Evolutionary conservation across 2,797 vertebrate species (phyloP), one percentile per base, ranked within the genome.

Genomic region (Todus mexicanus): DNA sequence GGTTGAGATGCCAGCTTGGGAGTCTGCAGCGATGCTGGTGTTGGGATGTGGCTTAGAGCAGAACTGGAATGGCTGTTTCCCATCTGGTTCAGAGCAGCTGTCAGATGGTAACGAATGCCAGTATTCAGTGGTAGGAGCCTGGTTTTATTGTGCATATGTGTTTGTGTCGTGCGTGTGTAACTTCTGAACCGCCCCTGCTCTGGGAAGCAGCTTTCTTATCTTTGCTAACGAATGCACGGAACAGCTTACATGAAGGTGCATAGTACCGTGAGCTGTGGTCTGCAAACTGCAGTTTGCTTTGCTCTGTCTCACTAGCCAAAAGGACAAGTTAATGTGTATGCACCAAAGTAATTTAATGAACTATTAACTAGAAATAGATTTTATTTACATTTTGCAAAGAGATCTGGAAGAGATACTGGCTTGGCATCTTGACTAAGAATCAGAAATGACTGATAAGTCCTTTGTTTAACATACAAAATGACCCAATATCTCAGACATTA

Each of bases 81-180:
- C 95, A 96, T 94, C 93, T 93, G 94, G 86, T 92, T 94, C 75
- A n/a, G 75, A 90, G 78, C 94, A 96, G 89, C 95, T 96, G 95
- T 84, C 84, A 65, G 81, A 65, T 59, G 57, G 77, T 57, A 80
- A 85, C 0, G 1, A 75, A 75, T 93, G 93, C 89, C 94, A 95
- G 48, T 25, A 63, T 43, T 40, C 14, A 54, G 65, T n/a, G 10
- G 82, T 78, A 93, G 73, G 78, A 54, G 66, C 56, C 26, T 89
- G 64, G 13, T 84, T 70, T 64, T 2, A 1, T 76, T 74, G 51
- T 47, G 75, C 35, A 59, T 42, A 15, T 0, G 1, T n/a, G 59
- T 86, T 75, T 82, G 61, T 35, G n/a, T 42, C 1, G 3, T 51
- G 47, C 27, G 3, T 7, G 17, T 82, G 64, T 45, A 71, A 69